phyloP scores from a whole-genome alignment of 2,888 invertebrate genomes.

The Branchipolynoe longqiensis region DNA sequence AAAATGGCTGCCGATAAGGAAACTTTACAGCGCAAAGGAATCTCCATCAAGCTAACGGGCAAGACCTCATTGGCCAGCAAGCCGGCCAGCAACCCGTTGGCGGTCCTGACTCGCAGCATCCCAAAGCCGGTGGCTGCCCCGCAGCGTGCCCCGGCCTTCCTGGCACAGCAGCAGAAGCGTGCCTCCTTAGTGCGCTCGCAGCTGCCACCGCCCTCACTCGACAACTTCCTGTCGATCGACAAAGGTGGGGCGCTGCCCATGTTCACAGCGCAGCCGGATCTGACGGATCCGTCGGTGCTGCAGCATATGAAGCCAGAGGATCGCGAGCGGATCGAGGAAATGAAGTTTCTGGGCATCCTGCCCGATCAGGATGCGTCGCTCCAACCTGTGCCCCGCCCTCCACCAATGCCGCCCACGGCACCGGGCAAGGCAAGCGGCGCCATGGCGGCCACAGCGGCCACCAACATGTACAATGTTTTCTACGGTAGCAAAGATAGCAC shows the following conservation, averaged over 20 bases:
- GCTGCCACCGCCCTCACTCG: slow-evolving; percentile 3
- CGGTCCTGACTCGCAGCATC: not conserved
- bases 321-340: slow-evolving; percentile 15
- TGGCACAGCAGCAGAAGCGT: not conserved
- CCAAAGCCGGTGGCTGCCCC: not conserved
- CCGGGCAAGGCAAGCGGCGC: not conserved
- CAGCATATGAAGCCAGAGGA: not conserved
- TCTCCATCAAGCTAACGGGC: slow-evolving; percentile 35
- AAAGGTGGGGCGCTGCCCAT: not conserved
- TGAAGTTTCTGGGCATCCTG: slow-evolving; percentile 46
- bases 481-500: not conserved
- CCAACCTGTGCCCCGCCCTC: slow-evolving; percentile 5
- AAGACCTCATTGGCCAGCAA: not conserved
- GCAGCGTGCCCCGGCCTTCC: slow-evolving; percentile 27
- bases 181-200: not conserved
- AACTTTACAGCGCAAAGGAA: not conserved
- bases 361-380: not conserved
- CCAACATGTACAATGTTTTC: slow-evolving; percentile 37
- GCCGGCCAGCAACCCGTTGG: not conserved
- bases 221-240: slow-evolving; percentile 37
- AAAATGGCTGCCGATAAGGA: not conserved
- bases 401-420: not conserved
- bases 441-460: slow-evolving; percentile 40
- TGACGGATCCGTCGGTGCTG: not conserved
- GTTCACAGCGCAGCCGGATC: not conserved